A percentile compares a stretch with the other conserved stretches of the same genome.
These are phyloP conservation scores for Hirudinaria manillensis DNA, from an alignment of 2,888 invertebrate genomes.

Conservation along the genomic window DNA sequence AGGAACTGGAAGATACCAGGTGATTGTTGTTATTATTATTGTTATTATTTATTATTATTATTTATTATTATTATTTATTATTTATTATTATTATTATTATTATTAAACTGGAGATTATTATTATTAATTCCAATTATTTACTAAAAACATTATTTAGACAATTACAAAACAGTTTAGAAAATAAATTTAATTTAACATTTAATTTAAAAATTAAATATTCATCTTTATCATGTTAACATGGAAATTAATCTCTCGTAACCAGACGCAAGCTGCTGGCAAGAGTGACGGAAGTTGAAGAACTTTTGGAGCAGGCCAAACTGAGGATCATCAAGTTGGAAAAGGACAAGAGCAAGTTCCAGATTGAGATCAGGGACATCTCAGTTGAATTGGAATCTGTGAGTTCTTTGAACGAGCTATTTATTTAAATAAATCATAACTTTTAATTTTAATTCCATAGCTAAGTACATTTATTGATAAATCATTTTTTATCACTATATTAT, in stretches of 20 bases:
- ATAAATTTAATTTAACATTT: too few relatives aligned
- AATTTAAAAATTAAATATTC: too few relatives aligned
- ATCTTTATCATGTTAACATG: too few relatives aligned
- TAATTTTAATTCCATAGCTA: too few relatives aligned
- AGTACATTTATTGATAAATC: too few relatives aligned
- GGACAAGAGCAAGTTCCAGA: conserved; percentile 92
- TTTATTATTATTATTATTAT: background rate
- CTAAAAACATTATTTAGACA: background rate
- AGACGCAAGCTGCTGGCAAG: conserved; percentile 51
- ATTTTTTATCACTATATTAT: too few relatives aligned
- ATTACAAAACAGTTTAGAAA: too few relatives aligned
- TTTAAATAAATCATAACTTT: background rate
- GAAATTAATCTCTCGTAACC: conserved; percentile 7
- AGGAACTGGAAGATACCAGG: conserved; percentile 71
- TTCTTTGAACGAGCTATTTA: background rate
- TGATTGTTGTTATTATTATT: conserved; percentile 42
- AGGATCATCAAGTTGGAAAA: conserved; percentile 88
- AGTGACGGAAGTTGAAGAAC: conserved; percentile 81
- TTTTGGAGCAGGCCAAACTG: conserved; percentile 84
- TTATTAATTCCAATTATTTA: background rate
- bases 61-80: background rate
- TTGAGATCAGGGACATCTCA: conserved; percentile 95
- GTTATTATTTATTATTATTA: background rate
- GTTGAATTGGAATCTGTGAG: conserved; percentile 90
- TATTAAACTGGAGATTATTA: background rate